Evolutionary conservation across 2,113 vertebrate genomes (phyloP).

Genomic region (Hippotragus niger): DNA sequence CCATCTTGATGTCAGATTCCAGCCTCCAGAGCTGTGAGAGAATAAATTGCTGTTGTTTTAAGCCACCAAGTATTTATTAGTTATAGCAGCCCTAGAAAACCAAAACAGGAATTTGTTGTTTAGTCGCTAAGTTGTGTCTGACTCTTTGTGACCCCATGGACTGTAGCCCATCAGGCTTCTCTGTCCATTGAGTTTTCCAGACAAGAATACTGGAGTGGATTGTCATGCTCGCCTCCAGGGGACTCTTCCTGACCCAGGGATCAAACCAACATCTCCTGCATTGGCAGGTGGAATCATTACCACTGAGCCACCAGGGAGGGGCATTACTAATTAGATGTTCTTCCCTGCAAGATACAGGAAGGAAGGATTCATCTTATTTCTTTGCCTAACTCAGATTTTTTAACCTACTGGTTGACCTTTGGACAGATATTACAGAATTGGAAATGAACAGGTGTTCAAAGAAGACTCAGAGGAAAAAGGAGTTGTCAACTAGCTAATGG

Average conservation of each 20-base stretch:
- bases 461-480: background rate
- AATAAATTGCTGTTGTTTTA: background rate
- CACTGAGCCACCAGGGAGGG: background rate
- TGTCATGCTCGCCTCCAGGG: background rate
- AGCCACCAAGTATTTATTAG: background rate
- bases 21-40: background rate
- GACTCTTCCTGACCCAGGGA: background rate
- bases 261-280: background rate
- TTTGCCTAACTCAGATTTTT: background rate
- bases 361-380: background rate
- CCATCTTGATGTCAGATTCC: background rate
- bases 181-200: background rate
- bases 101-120: background rate
- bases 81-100: background rate
- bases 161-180: background rate
- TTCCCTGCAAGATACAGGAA: background rate
- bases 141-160: background rate
- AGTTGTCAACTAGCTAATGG: background rate
- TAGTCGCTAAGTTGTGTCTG: background rate
- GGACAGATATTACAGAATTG: background rate
- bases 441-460: accelerated
- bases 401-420: background rate
- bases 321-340: accelerated
- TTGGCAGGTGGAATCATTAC: accelerated
- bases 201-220: background rate